Conservation (phyloP, 2,113 vertebrate genomes). For the Chunga burmeisteri region DNA sequence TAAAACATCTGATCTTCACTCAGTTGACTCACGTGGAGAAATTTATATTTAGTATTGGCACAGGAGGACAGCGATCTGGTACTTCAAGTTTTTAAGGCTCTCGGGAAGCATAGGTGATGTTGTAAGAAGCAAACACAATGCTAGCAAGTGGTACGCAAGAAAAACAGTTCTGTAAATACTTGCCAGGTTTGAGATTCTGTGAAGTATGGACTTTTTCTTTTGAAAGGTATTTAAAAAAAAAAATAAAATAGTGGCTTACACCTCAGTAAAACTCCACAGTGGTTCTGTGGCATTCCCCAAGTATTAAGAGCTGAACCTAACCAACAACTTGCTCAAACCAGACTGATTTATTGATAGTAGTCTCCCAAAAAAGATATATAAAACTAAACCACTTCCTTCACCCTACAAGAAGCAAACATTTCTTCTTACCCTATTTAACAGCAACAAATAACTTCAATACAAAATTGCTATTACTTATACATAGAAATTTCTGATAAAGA, state of each 20-base stretch:
- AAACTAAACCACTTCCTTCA: background rate
- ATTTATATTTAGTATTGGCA: slow-evolving; percentile 8
- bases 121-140: background rate
- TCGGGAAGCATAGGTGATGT: background rate
- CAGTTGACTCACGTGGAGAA: background rate
- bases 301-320: background rate
- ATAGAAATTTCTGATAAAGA: background rate
- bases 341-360: background rate
- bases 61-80: background rate
- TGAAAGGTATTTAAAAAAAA: background rate
- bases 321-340: background rate
- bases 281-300: background rate
- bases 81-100: background rate
- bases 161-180: background rate
- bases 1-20: slow-evolving; percentile 10
- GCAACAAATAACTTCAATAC: background rate
- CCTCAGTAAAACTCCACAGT: background rate
- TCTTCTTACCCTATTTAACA: background rate
- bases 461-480: background rate
- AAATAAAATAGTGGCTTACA: background rate
- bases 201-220: background rate
- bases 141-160: background rate
- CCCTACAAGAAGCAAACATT: background rate
- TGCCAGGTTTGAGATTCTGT: background rate
- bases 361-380: background rate